Percentiles rank a stretch among this genome's conserved stretches.
Conservation (phyloP, 1,140 invertebrate genomes). For the Platyscapa corneri region DNA sequence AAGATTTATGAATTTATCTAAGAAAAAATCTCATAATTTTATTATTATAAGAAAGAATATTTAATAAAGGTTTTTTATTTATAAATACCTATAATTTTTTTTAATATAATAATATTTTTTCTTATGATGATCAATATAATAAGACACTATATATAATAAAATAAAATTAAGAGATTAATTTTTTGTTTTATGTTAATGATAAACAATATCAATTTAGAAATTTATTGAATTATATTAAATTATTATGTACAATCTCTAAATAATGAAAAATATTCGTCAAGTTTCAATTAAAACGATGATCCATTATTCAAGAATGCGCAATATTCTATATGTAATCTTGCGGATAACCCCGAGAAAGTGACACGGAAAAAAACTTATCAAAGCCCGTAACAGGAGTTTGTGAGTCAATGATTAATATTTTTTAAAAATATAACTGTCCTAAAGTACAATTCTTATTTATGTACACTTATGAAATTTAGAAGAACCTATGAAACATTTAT, state of each 20-base stretch:
- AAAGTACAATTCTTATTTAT: neutral
- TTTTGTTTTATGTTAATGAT: too few relatives aligned
- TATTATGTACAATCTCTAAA: neutral
- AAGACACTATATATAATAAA: too few relatives aligned
- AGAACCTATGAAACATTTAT: too few relatives aligned
- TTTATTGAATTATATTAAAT: neutral
- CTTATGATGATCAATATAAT: too few relatives aligned
- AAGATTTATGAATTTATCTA: too few relatives aligned
- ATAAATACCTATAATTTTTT: too few relatives aligned
- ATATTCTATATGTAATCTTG: conserved; percentile 1
- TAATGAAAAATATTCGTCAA: neutral
- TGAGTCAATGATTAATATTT: neutral
- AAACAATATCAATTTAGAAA: neutral
- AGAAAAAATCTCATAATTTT: too few relatives aligned
- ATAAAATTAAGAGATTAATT: too few relatives aligned
- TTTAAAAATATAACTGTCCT: neutral
- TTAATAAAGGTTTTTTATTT: too few relatives aligned
- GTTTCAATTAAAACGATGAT: neutral
- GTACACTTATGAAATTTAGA: neutral
- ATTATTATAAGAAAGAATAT: too few relatives aligned
- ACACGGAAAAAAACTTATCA: conserved; percentile 1
- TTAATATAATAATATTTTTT: too few relatives aligned
- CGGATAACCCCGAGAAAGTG: conserved; percentile 16
- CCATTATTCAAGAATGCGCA: neutral
- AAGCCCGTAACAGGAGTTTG: neutral